Percentiles rank a stretch among this genome's conserved stretches.
Evolutionary conservation across 2,888 invertebrate species (phyloP).

Genomic region (Hedya salicella): DNA sequence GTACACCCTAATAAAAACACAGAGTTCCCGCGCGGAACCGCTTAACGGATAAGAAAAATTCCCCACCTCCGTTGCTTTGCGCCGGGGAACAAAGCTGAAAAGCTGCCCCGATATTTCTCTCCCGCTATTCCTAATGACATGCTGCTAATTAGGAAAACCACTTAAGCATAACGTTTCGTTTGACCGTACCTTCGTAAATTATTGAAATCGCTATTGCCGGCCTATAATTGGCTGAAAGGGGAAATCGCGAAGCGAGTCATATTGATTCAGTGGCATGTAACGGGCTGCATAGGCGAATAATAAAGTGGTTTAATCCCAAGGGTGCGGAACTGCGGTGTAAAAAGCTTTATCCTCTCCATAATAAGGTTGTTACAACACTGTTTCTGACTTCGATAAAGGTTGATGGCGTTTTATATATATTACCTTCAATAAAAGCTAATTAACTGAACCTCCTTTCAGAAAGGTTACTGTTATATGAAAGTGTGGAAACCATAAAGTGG

Average conservation of each 20-base stretch:
- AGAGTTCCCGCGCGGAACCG: neutral
- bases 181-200: neutral
- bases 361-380: neutral
- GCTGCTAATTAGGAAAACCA: constrained; percentile 7
- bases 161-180: neutral
- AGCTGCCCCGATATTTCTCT: constrained; percentile 3
- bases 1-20: neutral
- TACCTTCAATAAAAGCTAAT: neutral
- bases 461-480: no score
- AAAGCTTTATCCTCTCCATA: neutral
- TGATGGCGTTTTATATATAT: neutral
- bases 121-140: neutral
- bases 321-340: neutral
- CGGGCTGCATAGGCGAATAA: neutral
- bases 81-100: constrained; percentile 6
- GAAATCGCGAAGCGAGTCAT: neutral
- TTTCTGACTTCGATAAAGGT: neutral
- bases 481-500: constrained; percentile 26
- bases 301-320: neutral
- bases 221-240: neutral
- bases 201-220: neutral
- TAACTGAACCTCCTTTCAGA: neutral
- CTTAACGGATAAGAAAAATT: constrained; percentile 1
- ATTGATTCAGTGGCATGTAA: neutral
- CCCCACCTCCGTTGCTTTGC: neutral